Conservation (phyloP, 1,140 invertebrate genomes). For the Hyles euphorbiae region DNA sequence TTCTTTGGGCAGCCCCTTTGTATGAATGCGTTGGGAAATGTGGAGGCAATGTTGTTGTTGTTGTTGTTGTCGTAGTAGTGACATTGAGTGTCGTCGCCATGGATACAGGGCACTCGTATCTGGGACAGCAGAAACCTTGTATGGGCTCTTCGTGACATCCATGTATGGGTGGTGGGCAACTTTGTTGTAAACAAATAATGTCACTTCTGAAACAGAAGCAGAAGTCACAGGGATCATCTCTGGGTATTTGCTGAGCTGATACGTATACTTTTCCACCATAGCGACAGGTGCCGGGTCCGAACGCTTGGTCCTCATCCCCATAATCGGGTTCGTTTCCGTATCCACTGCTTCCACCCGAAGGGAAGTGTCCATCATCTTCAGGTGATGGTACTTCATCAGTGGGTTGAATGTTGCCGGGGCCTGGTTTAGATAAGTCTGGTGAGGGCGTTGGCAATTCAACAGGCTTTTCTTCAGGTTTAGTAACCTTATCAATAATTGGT, state of each 20-base stretch:
- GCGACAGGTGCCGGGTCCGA: slow-evolving; percentile 91
- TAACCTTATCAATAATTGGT: slow-evolving; percentile 31
- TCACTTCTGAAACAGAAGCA: slow-evolving; percentile 98
- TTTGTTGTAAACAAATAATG: slow-evolving; percentile 96
- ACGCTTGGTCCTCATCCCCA: slow-evolving; percentile 83
- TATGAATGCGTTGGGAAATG: slow-evolving; percentile 87
- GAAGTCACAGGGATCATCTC: slow-evolving; percentile 96
- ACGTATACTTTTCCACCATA: slow-evolving; percentile 95
- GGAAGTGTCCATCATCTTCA: slow-evolving; percentile 54
- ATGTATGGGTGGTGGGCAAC: slow-evolving; percentile 93
- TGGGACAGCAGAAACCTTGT: slow-evolving; percentile 94
- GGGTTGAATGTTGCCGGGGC: slow-evolving; percentile 35
- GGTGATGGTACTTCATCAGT: slow-evolving; percentile 49
- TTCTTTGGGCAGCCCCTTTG: slow-evolving; percentile 81
- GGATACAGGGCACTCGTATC: slow-evolving; percentile 94
- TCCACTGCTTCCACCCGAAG: slow-evolving; percentile 59
- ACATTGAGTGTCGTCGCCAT: slow-evolving; percentile 86
- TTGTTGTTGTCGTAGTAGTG: slow-evolving; percentile 89
- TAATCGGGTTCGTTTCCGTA: slow-evolving; percentile 81
- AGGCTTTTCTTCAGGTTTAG: slow-evolving; percentile 37
- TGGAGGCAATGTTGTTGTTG: slow-evolving; percentile 89
- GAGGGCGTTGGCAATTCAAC: slow-evolving; percentile 17
- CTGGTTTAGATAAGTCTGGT: slow-evolving; percentile 45
- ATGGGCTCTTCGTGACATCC: slow-evolving; percentile 94
- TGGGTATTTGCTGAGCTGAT: slow-evolving; percentile 94